These are phyloP conservation scores for Eurystomus glaucurus DNA, from an alignment of 2,797 vertebrate species.

Conservation along the genomic window DNA sequence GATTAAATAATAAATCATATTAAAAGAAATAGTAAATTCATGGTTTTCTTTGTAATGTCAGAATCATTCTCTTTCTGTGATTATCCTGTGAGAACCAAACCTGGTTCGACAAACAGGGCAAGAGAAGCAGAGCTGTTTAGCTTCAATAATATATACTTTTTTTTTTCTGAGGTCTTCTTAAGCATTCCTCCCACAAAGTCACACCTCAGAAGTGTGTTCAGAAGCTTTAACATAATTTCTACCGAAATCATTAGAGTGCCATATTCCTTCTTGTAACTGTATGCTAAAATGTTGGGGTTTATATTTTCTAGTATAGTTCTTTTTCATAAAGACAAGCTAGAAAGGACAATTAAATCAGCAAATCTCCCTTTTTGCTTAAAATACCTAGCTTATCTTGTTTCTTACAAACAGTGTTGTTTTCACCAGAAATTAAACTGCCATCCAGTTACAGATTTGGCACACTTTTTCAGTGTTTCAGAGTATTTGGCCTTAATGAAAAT, in stretches of 20 bases:
- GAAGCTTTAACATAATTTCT: not conserved
- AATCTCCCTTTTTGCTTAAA: not conserved
- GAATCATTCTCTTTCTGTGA: not conserved
- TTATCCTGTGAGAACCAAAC: not conserved
- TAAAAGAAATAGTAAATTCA: not conserved
- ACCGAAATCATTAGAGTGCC: not conserved
- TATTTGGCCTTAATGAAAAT: slow-evolving; percentile 75
- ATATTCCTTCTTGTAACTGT: not conserved
- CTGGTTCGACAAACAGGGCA: not conserved
- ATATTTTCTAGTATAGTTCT: not conserved
- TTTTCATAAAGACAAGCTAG: not conserved
- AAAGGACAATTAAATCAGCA: not conserved
- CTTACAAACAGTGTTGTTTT: not conserved
- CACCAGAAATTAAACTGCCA: not conserved
- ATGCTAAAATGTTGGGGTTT: not conserved
- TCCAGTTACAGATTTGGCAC: not conserved
- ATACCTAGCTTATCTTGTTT: not conserved
- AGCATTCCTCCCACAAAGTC: not conserved
- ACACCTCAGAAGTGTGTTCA: not conserved
- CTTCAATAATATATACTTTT: not conserved
- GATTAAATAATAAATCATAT: not conserved
- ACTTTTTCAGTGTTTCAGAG: slow-evolving; percentile 89
- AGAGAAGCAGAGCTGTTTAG: not conserved
- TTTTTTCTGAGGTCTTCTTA: not conserved
- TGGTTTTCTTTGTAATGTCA: not conserved